Base-by-base conservation (phyloP, 92 coral and sea anemone species). In the Porites rus region DNA sequence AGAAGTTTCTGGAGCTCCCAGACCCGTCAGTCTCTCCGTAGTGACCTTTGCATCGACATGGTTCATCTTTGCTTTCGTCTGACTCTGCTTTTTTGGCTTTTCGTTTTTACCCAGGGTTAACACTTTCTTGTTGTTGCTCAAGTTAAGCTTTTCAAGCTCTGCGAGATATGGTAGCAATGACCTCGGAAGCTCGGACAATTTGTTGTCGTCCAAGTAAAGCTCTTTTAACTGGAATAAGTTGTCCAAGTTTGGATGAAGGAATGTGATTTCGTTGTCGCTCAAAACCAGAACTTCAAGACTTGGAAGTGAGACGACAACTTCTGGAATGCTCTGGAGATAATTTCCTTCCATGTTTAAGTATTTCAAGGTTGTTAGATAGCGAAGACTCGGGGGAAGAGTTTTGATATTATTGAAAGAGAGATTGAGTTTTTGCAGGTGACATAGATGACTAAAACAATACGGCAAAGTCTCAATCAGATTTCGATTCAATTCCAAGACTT, bases 201-300 rank as follows among this genome's bases (percentile, higher is more conserved):
- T 88, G 86, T 95, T 95, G 81, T 95, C 98, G 67, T 95, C 96
- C 38, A 95, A 46, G 63, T 82, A 88, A 25, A 95, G 89, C 64
- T 91, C 88, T 65, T 70, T 86, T 4, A 95, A 91, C 43, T 61
- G 60, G 24, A 54, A 77, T 14, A 95, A 82, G 59, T 88, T 75
- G 6, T 68, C 74, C 64, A 95, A 69, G 38, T 69, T 71, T 11
- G 46, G 71, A 16, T 96, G 93, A 43, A 95, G 69, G 6, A n/a
- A 61, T 53, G 21, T 54, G 51, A 95, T 86, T 16, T 86, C 91
- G 76, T 95, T 95, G 78, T 95, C 98, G 72, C 98, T 95, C 77
- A 95, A 79, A 71, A 95, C 80, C 81, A 95, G 78, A 20, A 93
- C 90, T 82, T 93, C 88, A 22, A 95, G 89, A 63, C 87, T 91